These are phyloP conservation scores for Poecilia latipinna DNA, from an alignment of 2,113 vertebrate genomes.

Conservation along the genomic window DNA sequence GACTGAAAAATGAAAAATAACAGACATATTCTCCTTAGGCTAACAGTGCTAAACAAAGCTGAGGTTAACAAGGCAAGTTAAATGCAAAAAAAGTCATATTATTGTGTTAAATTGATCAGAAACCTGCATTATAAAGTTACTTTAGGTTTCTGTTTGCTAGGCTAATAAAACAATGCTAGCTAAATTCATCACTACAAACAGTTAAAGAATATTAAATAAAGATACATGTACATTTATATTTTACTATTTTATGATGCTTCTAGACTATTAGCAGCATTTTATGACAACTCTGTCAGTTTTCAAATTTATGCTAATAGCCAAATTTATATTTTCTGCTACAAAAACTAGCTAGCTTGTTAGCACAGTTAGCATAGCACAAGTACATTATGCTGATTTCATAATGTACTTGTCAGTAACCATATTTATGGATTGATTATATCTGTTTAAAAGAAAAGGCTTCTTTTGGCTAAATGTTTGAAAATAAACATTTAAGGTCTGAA, in stretches of 20 bases:
- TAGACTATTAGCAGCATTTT: not conserved
- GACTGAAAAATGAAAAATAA: slow-evolving; percentile 81
- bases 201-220: not conserved
- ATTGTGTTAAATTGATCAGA: not conserved
- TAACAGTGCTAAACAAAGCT: not conserved
- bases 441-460: too few species aligned
- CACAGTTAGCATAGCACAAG: too few species aligned
- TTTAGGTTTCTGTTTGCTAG: not conserved
- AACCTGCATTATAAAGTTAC: not conserved
- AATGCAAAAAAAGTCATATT: not conserved
- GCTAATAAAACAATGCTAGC: not conserved
- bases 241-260: not conserved
- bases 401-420: too few species aligned
- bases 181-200: too few species aligned
- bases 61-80: not conserved
- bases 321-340: too few species aligned
- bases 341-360: too few species aligned
- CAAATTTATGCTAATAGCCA: too few species aligned
- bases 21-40: not conserved
- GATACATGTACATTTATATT: not conserved
- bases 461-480: too few species aligned
- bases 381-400: too few species aligned
- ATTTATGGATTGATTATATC: too few species aligned
- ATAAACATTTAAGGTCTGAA: too few species aligned
- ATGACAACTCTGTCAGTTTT: too few species aligned